phyloP scores from a whole-genome alignment of 1,140 invertebrate genomes.

The Hylaeus volcanicus region DNA sequence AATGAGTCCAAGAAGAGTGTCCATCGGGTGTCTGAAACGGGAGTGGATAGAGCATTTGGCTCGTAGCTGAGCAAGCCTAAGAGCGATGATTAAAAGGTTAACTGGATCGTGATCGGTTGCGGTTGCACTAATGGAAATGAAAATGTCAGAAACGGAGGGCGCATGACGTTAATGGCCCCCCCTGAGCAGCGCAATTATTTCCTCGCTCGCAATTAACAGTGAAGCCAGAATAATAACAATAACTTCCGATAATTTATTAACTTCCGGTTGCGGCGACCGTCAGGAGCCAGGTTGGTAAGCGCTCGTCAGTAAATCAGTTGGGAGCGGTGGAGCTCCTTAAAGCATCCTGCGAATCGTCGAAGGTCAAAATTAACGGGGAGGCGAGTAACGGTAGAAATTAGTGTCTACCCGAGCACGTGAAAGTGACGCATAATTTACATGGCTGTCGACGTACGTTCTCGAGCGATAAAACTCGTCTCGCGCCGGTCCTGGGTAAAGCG shows the following conservation, averaged over 20 bases:
- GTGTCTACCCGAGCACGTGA: constrained; percentile 44
- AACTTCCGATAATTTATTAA: no score
- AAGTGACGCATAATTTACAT: constrained; percentile 66
- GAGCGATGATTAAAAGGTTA: background rate
- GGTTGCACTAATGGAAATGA: background rate
- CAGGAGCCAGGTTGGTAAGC: background rate
- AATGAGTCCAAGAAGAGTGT: no score
- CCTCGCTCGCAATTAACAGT: background rate
- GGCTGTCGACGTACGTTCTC: constrained; percentile 22
- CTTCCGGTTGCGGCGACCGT: no score
- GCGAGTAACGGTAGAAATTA: constrained; percentile 36
- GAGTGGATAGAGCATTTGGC: background rate
- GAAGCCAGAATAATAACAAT: background rate
- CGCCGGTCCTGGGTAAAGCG: constrained; percentile 17
- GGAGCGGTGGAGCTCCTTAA: background rate
- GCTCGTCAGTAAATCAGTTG: background rate
- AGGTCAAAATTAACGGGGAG: background rate
- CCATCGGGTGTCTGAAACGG: no score
- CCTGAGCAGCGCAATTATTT: background rate
- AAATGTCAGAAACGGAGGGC: background rate
- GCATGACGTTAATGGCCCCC: background rate
- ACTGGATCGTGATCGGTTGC: background rate
- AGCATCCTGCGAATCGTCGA: background rate
- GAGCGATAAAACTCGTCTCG: constrained; percentile 61
- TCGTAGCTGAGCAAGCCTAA: background rate